Percentiles rank a stretch among this genome's conserved stretches.
phyloP scores from a whole-genome alignment of 2,113 vertebrate genomes.

The Periophthalmus modestus region DNA sequence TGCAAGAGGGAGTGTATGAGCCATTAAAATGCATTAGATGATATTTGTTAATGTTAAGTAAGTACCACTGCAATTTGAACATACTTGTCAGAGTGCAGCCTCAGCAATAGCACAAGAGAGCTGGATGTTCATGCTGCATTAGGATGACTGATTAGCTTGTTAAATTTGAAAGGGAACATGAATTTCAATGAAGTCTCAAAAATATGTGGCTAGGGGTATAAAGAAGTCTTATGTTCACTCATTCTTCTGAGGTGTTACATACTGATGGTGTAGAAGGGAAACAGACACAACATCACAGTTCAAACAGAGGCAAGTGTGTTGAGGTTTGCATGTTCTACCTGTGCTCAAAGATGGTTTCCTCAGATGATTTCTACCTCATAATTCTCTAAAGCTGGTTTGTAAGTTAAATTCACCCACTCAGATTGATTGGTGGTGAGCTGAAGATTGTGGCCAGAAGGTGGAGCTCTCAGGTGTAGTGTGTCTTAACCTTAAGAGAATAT shows the following conservation, averaged over 20 bases:
- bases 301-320: neutral
- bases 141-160: conserved; percentile 11
- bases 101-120: conserved; percentile 7
- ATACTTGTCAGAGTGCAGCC: conserved; percentile 8
- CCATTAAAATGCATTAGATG: conserved; percentile 7
- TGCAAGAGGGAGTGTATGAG: conserved; percentile 1
- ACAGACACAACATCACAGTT: neutral
- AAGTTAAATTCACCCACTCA: neutral
- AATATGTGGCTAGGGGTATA: neutral
- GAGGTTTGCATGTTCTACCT: no score
- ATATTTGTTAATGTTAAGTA: conserved; percentile 14
- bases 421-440: neutral
- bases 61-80: conserved; percentile 3
- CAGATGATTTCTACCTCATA: no score
- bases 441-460: neutral
- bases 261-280: neutral
- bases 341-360: no score
- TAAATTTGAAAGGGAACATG: conserved; percentile 3
- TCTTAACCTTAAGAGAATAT: neutral
- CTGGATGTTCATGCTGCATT: conserved; percentile 9
- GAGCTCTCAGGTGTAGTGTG: neutral
- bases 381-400: neutral
- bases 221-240: neutral
- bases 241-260: neutral
- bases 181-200: conserved; percentile 7